Evolutionary conservation across 2,113 vertebrate genomes (phyloP), one percentile per base, ranked within the genome.

Genomic region (Rutilus rutilus): DNA sequence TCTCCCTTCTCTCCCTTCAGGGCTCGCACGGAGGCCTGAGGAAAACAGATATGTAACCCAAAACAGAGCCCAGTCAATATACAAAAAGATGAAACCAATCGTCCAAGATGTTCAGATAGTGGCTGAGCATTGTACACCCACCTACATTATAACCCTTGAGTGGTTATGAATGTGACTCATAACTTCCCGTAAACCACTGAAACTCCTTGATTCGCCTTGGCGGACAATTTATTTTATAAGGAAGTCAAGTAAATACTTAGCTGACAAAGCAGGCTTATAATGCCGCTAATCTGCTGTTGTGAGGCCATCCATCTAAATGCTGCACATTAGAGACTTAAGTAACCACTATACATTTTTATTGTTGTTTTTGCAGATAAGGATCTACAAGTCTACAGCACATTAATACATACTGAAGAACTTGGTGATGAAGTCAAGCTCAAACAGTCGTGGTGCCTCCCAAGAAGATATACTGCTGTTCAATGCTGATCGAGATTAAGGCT

Each of bases 1-100:
- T 97, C 96, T 60, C 97, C 97, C 86, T 98, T 97, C 85, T 98
- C 96, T 91, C 97, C 97, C 90, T 98, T 98, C 82, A 94, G 87
- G 84, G 94, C 96, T 85, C 92, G 94, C 89, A 95, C 85, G n/a
- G 93, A 90, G 67, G 93, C 94, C 97, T 98, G 96, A 92, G 93
- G 93, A 93, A 95, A 93, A 95, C 95, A 97, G 90, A 96, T 92
- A 96, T 94, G 93, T 95, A 95, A 92, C 93, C 94, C 94, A 93
- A 93, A 95, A 88, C 91, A 93, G 87, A 92, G 87, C 33, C 7
- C 90, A 83, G 88, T 96, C 93, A 96, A 90, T 92, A 93, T 79
- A 86, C 60, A 88, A 52, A 77, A 10, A 54, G 17, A 52, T 11
- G n/a, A 75, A 50, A 27, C 12, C 73, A 25, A 3, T 14, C 47